Conservation (phyloP, 1,140 invertebrate species). For the Scaptomyza pallida region DNA sequence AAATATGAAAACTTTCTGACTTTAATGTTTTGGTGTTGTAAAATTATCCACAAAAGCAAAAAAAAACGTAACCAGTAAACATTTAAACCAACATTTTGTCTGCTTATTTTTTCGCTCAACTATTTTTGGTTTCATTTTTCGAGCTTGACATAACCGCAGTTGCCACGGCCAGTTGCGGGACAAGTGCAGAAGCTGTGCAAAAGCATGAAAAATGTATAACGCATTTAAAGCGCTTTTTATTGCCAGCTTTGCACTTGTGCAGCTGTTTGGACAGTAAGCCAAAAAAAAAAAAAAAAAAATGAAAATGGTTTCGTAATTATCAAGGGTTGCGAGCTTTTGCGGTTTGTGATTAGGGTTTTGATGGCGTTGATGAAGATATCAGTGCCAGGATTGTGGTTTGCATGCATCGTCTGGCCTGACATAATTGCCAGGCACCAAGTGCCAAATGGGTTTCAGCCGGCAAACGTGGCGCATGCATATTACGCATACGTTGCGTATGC, state of each 20-base stretch:
- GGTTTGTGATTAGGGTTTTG: slow-evolving; percentile 20
- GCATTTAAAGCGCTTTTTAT: slow-evolving; percentile 1
- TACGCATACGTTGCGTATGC: slow-evolving; percentile 53
- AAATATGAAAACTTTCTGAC: neutral
- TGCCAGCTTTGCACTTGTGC: slow-evolving; percentile 2
- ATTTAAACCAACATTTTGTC: neutral
- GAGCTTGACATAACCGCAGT: neutral
- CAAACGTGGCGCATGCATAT: slow-evolving; percentile 26
- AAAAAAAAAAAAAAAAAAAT: slow-evolving; percentile 27
- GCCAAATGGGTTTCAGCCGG: slow-evolving; percentile 1
- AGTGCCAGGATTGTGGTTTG: slow-evolving; percentile 2
- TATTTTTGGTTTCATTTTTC: neutral
- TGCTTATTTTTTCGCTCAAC: neutral
- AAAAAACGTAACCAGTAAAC: neutral
- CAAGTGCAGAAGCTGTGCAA: neutral
- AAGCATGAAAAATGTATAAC: slow-evolving; percentile 13
- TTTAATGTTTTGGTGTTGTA: neutral
- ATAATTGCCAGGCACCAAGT: slow-evolving; percentile 12
- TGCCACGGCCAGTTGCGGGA: neutral
- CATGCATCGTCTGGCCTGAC: slow-evolving; percentile 20
- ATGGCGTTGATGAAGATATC: slow-evolving; percentile 1
- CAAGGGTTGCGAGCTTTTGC: slow-evolving; percentile 9
- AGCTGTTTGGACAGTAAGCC: slow-evolving; percentile 19
- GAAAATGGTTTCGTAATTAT: slow-evolving; percentile 32
- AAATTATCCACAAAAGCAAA: neutral